Evolutionary conservation across 2,888 invertebrate genomes (phyloP), one percentile per base, ranked within the genome.

Genomic region (Tachina grossa): DNA sequence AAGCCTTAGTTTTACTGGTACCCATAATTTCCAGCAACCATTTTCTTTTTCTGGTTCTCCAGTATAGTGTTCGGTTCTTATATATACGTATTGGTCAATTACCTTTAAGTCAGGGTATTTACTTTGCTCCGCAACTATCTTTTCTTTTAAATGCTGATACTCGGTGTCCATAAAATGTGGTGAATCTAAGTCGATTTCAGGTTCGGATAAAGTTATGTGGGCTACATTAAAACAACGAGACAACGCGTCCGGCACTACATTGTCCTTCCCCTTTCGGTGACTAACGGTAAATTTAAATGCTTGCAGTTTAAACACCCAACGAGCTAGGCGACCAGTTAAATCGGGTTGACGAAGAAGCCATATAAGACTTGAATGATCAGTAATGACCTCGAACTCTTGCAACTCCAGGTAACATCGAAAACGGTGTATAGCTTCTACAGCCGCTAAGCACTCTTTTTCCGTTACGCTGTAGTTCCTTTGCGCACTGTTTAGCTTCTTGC

Each of bases 231-330:
- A 19, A n/a, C 68, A 53, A 39, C 68, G 6, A 11, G 55, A 69
- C 83, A 13, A 83, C n/a, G 51, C 51, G 16, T 51, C 51, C 8
- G 51, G 16, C n/a, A 51, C 51, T 10, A 51, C 14, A 31, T 83
- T 57, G 0, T 83, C 66, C 31, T 72, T 77, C 0, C 77, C 77
- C 13, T 83, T 77, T 3, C 83, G 59, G 39, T 83, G 77, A n/a
- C 77, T 83, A 2, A 78, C 49, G 1, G 14, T 53, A 47, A 83
- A 71, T 47, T 71, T 49, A 41, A 43, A 41, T 0, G 51, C n/a
- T 31, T 31, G 31, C 4, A 31, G 31, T 31, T 31, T 31, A 31
- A 31, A 31, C 31, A 31, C 31, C 31, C 31, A 31, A 31, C 2
- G 31, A 31, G 31, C 31, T 31, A 31, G 4, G 31, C 31, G 31